Percentiles rank a stretch among this genome's conserved stretches.
Evolutionary conservation across 2,113 vertebrate species (phyloP).

Genomic region (Lonchura striata): DNA sequence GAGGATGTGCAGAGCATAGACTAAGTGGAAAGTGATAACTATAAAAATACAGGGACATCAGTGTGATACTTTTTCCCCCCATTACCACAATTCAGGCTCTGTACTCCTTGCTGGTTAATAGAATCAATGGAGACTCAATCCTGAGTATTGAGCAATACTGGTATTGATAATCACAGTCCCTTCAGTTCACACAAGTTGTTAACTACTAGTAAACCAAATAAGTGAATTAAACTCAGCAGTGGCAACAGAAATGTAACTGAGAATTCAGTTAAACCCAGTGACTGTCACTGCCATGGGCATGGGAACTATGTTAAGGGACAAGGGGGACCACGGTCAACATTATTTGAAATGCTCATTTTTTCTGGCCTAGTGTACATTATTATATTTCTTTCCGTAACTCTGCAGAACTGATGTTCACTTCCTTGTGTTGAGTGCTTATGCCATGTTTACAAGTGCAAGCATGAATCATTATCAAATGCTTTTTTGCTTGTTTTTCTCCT

Average conservation of each 20-base stretch:
- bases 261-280: not conserved
- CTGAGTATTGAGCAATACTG: not conserved
- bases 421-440: not conserved
- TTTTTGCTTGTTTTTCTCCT: not conserved
- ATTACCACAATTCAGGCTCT: not conserved
- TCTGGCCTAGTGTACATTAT: not conserved
- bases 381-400: not conserved
- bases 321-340: not conserved
- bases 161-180: not conserved
- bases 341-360: not conserved
- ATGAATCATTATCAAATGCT: not conserved
- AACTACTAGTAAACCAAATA: not conserved
- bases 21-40: not conserved
- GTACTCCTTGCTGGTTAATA: not conserved
- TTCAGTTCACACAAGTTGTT: not conserved
- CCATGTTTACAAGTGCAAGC: not conserved
- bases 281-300: not conserved
- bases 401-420: not conserved
- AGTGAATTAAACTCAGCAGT: not conserved
- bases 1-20: not conserved
- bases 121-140: not conserved
- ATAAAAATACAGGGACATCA: not conserved
- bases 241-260: not conserved
- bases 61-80: accelerated
- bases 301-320: not conserved